Percentiles rank a stretch among this genome's conserved stretches.
phyloP scores from a whole-genome alignment of 2,888 invertebrate genomes.

The Camptogramma bilineatum region DNA sequence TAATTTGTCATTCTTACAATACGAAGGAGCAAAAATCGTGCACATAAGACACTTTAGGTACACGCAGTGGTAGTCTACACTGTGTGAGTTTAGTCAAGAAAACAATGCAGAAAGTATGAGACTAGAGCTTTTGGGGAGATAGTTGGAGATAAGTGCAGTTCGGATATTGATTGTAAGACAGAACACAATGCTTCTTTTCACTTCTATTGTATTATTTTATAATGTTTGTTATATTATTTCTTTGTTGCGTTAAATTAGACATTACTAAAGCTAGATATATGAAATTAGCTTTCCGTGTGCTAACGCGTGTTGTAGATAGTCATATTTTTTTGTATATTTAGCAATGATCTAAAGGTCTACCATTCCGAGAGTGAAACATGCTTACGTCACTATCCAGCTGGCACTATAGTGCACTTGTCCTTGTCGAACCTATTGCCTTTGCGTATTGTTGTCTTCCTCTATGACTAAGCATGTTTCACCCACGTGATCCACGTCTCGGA shows the following conservation, averaged over 20 bases:
- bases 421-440: no score
- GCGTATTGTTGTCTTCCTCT: no score
- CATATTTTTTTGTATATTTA: neutral
- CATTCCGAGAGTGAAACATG: no score
- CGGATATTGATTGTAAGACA: neutral
- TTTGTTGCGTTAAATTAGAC: conserved; percentile 15
- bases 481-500: neutral
- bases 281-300: conserved; percentile 44
- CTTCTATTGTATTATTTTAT: conserved; percentile 8
- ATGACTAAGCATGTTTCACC: no score
- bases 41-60: conserved; percentile 9
- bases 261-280: neutral
- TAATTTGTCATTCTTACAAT: neutral
- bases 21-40: conserved; percentile 18
- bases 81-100: conserved; percentile 7
- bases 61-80: conserved; percentile 10
- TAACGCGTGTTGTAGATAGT: conserved; percentile 23
- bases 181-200: conserved; percentile 24
- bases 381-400: no score
- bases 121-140: neutral
- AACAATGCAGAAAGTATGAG: neutral
- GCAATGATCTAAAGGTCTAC: neutral
- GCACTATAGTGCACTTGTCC: no score
- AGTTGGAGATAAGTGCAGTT: neutral
- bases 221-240: neutral